Evolutionary conservation across 92 coral and sea anemone species (phyloP).

Genomic region (Actinostola sp.): DNA sequence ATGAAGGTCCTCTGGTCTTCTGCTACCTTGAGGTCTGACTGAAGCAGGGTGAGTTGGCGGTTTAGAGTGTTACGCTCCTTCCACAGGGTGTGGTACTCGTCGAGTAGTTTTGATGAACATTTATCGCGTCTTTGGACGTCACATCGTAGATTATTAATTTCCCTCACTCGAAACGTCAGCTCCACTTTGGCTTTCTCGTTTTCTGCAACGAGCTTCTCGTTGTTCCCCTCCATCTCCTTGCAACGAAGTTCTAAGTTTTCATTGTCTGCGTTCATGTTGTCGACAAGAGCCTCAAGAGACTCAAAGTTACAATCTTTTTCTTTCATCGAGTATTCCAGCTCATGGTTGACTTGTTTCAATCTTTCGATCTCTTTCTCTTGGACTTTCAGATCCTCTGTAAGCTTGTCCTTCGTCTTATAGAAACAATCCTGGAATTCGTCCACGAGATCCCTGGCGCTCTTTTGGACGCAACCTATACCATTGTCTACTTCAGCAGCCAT

Average conservation of each 20-base stretch:
- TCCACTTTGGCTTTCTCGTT: conserved; percentile 10
- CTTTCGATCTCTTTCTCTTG: conserved; percentile 12
- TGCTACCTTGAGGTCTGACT: conserved; percentile 14
- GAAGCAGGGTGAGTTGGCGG: neutral
- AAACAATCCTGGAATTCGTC: conserved; percentile 4
- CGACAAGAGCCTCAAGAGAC: conserved; percentile 14
- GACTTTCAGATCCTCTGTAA: neutral
- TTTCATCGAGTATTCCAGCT: conserved; percentile 4
- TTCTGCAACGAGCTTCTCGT: neutral
- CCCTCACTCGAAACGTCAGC: conserved; percentile 11
- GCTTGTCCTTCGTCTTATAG: conserved; percentile 1
- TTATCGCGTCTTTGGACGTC: conserved; percentile 24
- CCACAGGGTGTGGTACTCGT: conserved; percentile 25
- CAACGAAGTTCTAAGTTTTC: conserved; percentile 7
- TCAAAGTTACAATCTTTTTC: conserved; percentile 5
- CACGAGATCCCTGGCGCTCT: conserved; percentile 11
- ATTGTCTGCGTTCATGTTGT: conserved; percentile 14
- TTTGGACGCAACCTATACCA: conserved; percentile 1
- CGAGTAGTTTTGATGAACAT: conserved; percentile 12
- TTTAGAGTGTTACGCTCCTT: conserved; percentile 2
- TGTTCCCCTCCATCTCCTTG: conserved; percentile 1
- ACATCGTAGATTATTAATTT: conserved; percentile 8
- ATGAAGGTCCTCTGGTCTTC: conserved; percentile 2
- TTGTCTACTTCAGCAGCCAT: conserved; percentile 15
- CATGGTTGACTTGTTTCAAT: conserved; percentile 2